phyloP scores from a whole-genome alignment of 30 jellyfish, hydroid and myxozoan species.

The Nemopilema nomurai region DNA sequence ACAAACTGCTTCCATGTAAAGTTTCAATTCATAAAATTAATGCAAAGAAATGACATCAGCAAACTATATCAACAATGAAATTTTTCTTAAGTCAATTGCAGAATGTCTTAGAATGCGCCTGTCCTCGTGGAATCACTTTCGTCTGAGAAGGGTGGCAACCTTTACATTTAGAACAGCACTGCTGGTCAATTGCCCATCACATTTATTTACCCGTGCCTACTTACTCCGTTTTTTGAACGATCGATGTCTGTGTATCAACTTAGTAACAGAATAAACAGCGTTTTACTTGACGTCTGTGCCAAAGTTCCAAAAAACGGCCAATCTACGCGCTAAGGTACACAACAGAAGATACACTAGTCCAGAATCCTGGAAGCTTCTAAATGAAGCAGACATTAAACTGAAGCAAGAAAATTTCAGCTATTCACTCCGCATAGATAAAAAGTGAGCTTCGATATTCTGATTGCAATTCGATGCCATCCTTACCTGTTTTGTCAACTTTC shows the following conservation, averaged over 20 bases:
- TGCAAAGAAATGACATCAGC: not conserved
- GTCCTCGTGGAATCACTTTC: not conserved
- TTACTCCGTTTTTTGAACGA: no score
- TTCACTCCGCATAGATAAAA: no score
- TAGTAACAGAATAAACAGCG: not conserved
- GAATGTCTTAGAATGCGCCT: not conserved
- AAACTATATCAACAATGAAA: not conserved
- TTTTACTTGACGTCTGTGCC: not conserved
- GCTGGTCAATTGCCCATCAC: not conserved
- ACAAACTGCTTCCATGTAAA: not conserved
- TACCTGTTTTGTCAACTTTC: slow-evolving; percentile 95
- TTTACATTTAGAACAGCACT: not conserved
- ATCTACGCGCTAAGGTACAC: not conserved
- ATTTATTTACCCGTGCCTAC: no score
- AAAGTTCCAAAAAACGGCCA: not conserved
- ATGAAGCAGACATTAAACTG: no score
- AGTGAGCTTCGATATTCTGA: no score
- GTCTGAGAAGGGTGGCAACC: not conserved
- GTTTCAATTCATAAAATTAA: not conserved
- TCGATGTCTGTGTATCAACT: not conserved
- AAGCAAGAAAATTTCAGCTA: no score
- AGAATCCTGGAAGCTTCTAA: no score
- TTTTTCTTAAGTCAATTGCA: not conserved
- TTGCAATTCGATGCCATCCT: not conserved
- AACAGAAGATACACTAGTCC: no score